Evolutionary conservation across 2,113 vertebrate genomes (phyloP).

Genomic region (Lanius collurio): DNA sequence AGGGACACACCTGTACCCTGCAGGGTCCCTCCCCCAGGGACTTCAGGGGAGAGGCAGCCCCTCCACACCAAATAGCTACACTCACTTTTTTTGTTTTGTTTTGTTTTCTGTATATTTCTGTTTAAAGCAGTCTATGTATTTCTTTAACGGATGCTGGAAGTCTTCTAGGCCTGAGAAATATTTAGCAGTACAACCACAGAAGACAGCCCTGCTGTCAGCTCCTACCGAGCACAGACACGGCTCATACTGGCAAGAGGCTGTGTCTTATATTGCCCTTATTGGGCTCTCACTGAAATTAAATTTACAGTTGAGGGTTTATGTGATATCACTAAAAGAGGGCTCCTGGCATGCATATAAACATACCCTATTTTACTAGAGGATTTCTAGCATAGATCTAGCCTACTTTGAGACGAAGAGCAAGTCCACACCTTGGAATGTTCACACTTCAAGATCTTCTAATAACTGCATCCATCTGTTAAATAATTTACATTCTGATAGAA

Average conservation of each 20-base stretch:
- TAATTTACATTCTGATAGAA: slow-evolving; percentile 8
- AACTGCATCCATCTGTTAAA: slow-evolving; percentile 12
- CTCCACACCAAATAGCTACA: not conserved
- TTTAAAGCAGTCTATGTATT: not conserved
- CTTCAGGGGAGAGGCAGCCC: no score
- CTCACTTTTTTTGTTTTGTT: not conserved
- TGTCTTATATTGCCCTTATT: not conserved
- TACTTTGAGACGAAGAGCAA: not conserved
- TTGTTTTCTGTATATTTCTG: not conserved
- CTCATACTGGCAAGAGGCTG: not conserved
- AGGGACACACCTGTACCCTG: no score
- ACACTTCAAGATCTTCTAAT: slow-evolving; percentile 5
- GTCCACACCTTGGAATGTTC: not conserved
- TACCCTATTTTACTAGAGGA: not conserved
- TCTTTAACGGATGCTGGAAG: not conserved
- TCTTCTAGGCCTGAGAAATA: not conserved
- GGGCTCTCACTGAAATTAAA: not conserved
- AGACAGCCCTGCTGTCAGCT: not conserved
- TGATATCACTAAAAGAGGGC: not conserved
- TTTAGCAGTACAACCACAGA: not conserved
- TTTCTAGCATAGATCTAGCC: not conserved
- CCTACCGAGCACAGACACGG: not conserved
- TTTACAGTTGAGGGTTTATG: not conserved
- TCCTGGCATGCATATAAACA: not conserved
- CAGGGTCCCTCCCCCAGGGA: no score